A percentile compares a stretch with the other conserved stretches of the same genome.
Evolutionary conservation across 2,888 invertebrate species (phyloP).

Genomic region (Lycia hirtaria): DNA sequence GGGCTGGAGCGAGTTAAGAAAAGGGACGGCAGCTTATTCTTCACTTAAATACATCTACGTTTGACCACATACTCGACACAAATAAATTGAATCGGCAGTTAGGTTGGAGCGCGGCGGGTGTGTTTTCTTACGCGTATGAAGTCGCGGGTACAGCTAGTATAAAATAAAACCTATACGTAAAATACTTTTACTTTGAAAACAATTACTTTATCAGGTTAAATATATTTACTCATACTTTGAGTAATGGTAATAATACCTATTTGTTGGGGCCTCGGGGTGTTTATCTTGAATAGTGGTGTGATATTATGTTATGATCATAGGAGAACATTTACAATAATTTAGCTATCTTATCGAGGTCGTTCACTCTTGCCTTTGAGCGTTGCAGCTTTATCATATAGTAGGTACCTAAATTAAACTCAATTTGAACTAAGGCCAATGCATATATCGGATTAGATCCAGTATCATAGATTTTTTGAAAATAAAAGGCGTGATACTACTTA

Average conservation of each 20-base stretch:
- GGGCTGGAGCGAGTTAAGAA: too few relatives aligned
- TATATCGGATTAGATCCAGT: too few relatives aligned
- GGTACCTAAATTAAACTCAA: neutral
- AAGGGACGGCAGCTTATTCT: too few relatives aligned
- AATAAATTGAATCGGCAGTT: too few relatives aligned
- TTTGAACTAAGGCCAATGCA: neutral
- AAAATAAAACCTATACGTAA: too few relatives aligned
- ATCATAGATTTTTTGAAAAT: too few relatives aligned
- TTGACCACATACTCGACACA: too few relatives aligned
- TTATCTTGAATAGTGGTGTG: conserved; percentile 45
- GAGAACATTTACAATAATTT: conserved; percentile 55
- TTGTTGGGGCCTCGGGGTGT: conserved; percentile 13
- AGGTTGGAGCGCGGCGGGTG: too few relatives aligned
- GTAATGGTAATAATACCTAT: conserved; percentile 11
- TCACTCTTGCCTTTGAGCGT: conserved; percentile 77
- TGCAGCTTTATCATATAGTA: neutral
- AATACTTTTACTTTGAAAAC: neutral
- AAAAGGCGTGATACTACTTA: too few relatives aligned
- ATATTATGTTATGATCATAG: conserved; percentile 55
- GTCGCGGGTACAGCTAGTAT: too few relatives aligned
- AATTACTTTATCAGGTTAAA: neutral
- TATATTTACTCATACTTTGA: conserved; percentile 5
- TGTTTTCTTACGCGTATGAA: too few relatives aligned
- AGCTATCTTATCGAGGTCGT: conserved; percentile 76
- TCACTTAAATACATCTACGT: too few relatives aligned